Base-by-base conservation (phyloP, 2,797 vertebrate genomes). In the Platalea minor region DNA sequence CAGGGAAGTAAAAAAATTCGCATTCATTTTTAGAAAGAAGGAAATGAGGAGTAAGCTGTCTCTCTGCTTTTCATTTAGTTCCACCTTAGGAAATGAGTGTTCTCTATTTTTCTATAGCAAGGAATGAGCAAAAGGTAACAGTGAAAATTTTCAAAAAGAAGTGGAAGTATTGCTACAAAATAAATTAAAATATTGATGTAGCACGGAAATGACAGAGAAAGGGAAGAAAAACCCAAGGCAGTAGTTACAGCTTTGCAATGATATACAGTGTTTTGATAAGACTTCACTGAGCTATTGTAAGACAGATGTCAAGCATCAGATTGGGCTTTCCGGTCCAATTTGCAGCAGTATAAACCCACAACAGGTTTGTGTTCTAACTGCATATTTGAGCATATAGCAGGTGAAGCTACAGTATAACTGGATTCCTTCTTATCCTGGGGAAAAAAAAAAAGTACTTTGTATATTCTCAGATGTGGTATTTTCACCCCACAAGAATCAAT, bases 81-180 rank as follows among this genome's bases (percentile, higher is more conserved):
- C 31, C 12, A 26, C 13, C 14, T 15, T 64, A 64, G 26, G 19
- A 76, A 88, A 74, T 39, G 7, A 70, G 4, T 26, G 6, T 45
- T 83, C 28, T 37, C 10, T 51, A 6, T 4, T 84, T 91, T 81
- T 77, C 17, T 48, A 1, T 7, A 39, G 11, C 11, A 78, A 76
- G 17, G 41, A 82, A 50, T 41, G 25, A 91, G 10, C 11, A 65
- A 68, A 75, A 64, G 25, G 4, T 14, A 85, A 41, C 26, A 81
- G 17, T 16, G 43, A 77, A 94, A 91, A 13, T 72, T 85, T 93
- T 93, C 76, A 95, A 96, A 93, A 77, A 96, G 77, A 96, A 87
- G 37, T 85, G 43, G 45, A 94, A 11, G 9, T 70, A 59, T 51
- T 57, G 45, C 31, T 85, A 39, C 13, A 84, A 77, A 94, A 91